Evolutionary conservation across 2,113 vertebrate species (phyloP).

Genomic region (Mesoclemmys tuberculata): DNA sequence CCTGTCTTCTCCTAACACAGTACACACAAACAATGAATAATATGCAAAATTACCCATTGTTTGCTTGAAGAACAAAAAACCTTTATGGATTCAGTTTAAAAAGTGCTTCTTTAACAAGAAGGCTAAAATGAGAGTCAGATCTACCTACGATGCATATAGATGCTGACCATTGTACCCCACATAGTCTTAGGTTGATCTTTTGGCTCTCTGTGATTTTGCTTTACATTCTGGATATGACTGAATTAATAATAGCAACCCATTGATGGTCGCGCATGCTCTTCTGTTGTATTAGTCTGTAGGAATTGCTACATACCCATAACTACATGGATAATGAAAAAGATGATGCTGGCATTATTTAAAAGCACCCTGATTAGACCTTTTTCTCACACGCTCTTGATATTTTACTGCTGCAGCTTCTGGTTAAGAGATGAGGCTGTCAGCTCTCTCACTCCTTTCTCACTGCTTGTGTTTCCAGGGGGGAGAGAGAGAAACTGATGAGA

Average conservation of each 20-base stretch:
- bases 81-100: not conserved
- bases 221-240: not conserved
- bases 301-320: not conserved
- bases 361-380: not conserved
- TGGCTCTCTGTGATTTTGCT: not conserved
- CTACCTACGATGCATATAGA: not conserved
- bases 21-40: not conserved
- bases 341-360: not conserved
- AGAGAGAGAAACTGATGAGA: not conserved
- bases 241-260: not conserved
- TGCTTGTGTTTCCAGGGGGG: not conserved
- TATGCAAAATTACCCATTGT: not conserved
- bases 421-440: not conserved
- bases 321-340: not conserved
- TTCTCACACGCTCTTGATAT: not conserved
- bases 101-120: not conserved
- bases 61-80: not conserved
- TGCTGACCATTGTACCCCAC: not conserved
- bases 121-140: not conserved
- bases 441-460: not conserved
- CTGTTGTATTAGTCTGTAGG: not conserved
- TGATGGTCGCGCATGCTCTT: not conserved
- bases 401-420: not conserved
- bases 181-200: not conserved
- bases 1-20: not conserved